phyloP scores from a whole-genome alignment of 2,888 invertebrate species.

The Anorthoa munda region DNA sequence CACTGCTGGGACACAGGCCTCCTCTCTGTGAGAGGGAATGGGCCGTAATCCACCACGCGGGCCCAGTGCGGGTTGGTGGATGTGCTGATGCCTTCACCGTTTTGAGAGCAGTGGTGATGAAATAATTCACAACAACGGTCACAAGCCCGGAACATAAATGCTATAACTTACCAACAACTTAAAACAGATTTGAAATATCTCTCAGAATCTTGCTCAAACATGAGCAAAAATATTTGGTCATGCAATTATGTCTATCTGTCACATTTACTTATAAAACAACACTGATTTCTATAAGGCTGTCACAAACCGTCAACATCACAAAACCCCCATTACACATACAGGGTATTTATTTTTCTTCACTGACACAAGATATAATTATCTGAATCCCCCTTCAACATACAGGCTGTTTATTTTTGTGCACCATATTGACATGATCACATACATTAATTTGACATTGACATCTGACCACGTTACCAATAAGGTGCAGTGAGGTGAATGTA shows the following conservation, averaged over 20 bases:
- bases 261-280: not conserved
- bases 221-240: not conserved
- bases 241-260: not conserved
- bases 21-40: too few relatives aligned
- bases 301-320: not conserved
- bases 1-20: too few relatives aligned
- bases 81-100: too few relatives aligned
- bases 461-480: constrained; percentile 77
- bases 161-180: not conserved
- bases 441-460: constrained; percentile 80
- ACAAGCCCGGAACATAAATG: not conserved
- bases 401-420: constrained; percentile 52
- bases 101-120: too few relatives aligned
- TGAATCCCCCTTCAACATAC: constrained; percentile 59
- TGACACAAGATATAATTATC: constrained; percentile 58
- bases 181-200: not conserved
- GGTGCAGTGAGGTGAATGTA: constrained; percentile 82
- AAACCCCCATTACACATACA: constrained; percentile 29
- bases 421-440: constrained; percentile 48
- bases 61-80: too few relatives aligned
- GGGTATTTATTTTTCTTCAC: constrained; percentile 52
- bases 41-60: too few relatives aligned
- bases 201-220: too few relatives aligned
- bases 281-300: not conserved
- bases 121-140: too few relatives aligned